Percentiles rank a stretch among this genome's conserved stretches.
phyloP scores from a whole-genome alignment of 2,797 vertebrate genomes.

The Pteronotus mesoamericanus region DNA sequence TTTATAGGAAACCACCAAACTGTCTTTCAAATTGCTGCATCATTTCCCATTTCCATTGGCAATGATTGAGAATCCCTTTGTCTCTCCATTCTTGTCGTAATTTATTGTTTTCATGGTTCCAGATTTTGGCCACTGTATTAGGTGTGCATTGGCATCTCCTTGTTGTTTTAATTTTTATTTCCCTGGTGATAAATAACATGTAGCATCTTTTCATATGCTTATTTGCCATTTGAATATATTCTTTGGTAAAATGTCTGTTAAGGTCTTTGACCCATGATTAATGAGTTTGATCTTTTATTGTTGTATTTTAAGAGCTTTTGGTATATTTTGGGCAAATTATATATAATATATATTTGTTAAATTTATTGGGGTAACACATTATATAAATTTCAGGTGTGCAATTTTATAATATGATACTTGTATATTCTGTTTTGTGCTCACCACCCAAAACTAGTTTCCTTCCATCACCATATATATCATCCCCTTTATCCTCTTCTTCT shows the following conservation, averaged over 20 bases:
- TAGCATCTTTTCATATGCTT: not conserved
- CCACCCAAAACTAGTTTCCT: not conserved
- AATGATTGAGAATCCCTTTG: not conserved
- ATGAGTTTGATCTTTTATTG: not conserved
- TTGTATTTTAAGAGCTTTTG: not conserved
- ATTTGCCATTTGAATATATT: not conserved
- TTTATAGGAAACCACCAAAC: not conserved
- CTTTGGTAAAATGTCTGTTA: not conserved
- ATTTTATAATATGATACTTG: not conserved
- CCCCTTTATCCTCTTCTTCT: not conserved
- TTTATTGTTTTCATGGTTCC: not conserved
- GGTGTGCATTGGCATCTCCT: not conserved
- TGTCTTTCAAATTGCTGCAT: not conserved
- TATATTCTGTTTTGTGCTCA: not conserved
- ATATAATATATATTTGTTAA: not conserved
- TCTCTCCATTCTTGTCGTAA: not conserved
- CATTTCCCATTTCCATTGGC: not conserved
- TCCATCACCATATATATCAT: not conserved
- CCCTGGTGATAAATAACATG: not conserved
- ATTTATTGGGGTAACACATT: not conserved
- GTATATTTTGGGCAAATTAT: not conserved
- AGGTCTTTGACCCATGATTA: not conserved
- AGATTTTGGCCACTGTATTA: not conserved
- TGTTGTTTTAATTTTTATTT: not conserved
- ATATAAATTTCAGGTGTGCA: not conserved